Evolutionary conservation across 2,113 vertebrate genomes (phyloP), one percentile per base, ranked within the genome.

Genomic region (Tragulus kanchil): DNA sequence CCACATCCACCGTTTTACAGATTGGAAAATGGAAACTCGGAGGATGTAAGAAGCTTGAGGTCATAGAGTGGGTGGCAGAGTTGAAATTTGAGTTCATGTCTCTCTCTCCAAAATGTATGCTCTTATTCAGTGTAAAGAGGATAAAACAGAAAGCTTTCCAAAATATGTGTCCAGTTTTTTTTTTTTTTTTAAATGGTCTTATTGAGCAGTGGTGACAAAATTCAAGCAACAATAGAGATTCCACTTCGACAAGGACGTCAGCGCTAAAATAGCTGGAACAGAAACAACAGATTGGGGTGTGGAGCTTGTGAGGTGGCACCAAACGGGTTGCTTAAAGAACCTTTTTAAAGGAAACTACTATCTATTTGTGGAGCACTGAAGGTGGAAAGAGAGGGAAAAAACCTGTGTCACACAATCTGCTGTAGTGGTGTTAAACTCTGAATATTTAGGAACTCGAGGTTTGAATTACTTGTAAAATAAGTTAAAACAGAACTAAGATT

Each of bases 381-480:
- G 65, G 75, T 81, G 16, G 71, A 83, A 23, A 48, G 8, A 6
- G 14, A 6, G 3, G 21, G 2, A 26, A 79, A 77, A 48, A 65
- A 36, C n/a, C 23, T 48, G 19, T 65, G 73, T 84, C 75, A 79
- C 10, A 64, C 64, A 84, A n/a, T 65, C 83, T 52, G 81, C n/a
- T n/a, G 16, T 64, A 36, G 12, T 79, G 59, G 50, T 64, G 0
- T 92, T 64, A 78, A 92, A 85, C 28, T 84, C 21, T 45, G 28
- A 85, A 23, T 85, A 45, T 78, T 88, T 96, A 56, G 8, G 62
- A 86, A 52, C 6, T 87, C 14, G 16, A 83, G 13, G 15, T 56
- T 83, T 94, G 94, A 89, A 81, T 67, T 78, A 62, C 10, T 78
- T 89, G 9, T 90, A 94, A 95, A 71, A 90, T 84, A 50, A 64